Evolutionary conservation across 92 coral and sea anemone genomes (phyloP), one percentile per base, ranked within the genome.

Genomic region (Nematostella vectensis): DNA sequence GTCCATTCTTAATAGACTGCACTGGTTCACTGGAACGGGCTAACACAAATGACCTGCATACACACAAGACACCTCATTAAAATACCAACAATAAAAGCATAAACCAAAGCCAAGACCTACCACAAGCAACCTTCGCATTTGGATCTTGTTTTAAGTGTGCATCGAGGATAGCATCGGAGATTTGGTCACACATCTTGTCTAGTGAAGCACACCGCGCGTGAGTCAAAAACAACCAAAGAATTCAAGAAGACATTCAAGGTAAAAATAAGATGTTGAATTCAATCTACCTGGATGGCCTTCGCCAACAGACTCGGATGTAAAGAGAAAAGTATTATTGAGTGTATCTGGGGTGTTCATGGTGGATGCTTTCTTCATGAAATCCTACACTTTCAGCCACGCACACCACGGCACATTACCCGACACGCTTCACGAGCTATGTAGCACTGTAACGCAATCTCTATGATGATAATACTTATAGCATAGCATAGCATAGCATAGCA

Each of bases 51-150:
- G n/a, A n/a, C n/a, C n/a, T n/a, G n/a, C n/a, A n/a, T n/a, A n/a
- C n/a, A n/a, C n/a, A n/a, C n/a, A n/a, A n/a, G n/a, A n/a, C n/a
- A n/a, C n/a, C n/a, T n/a, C n/a, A n/a, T n/a, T n/a, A n/a, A n/a
- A n/a, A n/a, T n/a, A n/a, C n/a, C n/a, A n/a, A n/a, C n/a, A n/a
- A n/a, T n/a, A n/a, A n/a, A n/a, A n/a, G n/a, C n/a, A n/a, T n/a
- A n/a, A n/a, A n/a, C n/a, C n/a, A n/a, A n/a, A n/a, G n/a, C n/a
- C n/a, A n/a, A n/a, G n/a, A 12, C 82, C 62, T 63, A 83, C 94
- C 94, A 54, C 94, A 83, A 11, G 94, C 94, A n/a, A 83, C 94
- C 48, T 83, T 83, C n/a, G 94, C 94, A 52, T 78, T 42, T 12
- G 81, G 82, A 69, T 83, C 94, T 49, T 72, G 63, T 29, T 51